These are phyloP conservation scores for Drosophila dives DNA, from an alignment of 2,888 invertebrate species.

Conservation along the genomic window DNA sequence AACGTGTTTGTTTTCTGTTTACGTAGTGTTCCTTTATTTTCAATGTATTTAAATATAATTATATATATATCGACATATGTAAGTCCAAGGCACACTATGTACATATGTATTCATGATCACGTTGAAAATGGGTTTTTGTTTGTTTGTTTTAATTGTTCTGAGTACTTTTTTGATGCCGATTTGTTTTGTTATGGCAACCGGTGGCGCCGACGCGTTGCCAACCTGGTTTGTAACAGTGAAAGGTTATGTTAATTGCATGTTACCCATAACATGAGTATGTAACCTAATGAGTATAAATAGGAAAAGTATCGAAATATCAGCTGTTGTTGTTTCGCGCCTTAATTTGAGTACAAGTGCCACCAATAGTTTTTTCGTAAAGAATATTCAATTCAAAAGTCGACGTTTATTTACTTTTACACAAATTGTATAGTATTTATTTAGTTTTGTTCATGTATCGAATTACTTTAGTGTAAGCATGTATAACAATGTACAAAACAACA, in stretches of 20 bases:
- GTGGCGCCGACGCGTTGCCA: conserved; percentile 52
- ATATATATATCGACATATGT: conserved; percentile 49
- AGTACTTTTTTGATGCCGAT: conserved; percentile 14
- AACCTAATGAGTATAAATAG: conserved; percentile 8
- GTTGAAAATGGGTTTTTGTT: conserved; percentile 14
- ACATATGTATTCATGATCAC: conserved; percentile 41
- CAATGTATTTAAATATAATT: conserved; percentile 66
- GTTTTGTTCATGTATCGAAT: conserved; percentile 48
- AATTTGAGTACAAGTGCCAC: background rate
- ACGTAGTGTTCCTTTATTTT: conserved; percentile 69
- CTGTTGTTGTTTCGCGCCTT: conserved; percentile 8
- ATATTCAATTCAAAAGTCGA: background rate
- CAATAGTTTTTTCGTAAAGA: background rate
- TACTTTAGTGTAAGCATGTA: conserved; percentile 64
- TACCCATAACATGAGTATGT: conserved; percentile 3
- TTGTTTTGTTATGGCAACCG: conserved; percentile 57
- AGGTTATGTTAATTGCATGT: conserved; percentile 35
- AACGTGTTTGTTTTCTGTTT: conserved; percentile 67
- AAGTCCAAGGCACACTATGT: conserved; percentile 48
- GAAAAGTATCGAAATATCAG: conserved; percentile 17
- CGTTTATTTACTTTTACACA: conserved; percentile 29
- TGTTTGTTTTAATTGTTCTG: conserved; percentile 4
- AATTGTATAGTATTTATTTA: conserved; percentile 56
- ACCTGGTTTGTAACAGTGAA: background rate
- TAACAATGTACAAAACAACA: conserved; percentile 80